Conservation (phyloP, 2,888 invertebrate species). For the Lydus trimaculatus region DNA sequence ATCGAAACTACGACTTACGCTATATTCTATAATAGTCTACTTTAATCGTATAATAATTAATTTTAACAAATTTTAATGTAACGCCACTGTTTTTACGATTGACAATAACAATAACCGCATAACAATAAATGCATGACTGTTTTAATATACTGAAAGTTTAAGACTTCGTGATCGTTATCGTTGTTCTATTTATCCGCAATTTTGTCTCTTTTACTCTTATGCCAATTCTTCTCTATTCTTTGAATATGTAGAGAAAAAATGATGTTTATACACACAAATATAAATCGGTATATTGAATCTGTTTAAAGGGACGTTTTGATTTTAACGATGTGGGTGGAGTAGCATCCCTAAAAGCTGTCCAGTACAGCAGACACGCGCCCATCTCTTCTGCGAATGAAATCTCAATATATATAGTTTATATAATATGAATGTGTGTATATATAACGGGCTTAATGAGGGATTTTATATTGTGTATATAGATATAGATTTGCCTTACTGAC, state of each 20-base stretch:
- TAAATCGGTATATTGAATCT: no score
- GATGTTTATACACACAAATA: no score
- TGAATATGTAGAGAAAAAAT: no score
- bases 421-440: slow-evolving; percentile 23
- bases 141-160: background rate
- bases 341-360: slow-evolving; percentile 51
- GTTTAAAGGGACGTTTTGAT: background rate
- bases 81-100: background rate
- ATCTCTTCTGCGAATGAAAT: slow-evolving; percentile 54
- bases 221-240: no score
- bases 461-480: slow-evolving; percentile 55
- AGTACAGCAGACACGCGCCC: slow-evolving; percentile 53
- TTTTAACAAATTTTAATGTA: background rate
- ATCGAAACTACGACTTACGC: background rate
- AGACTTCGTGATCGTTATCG: background rate
- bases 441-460: slow-evolving; percentile 60
- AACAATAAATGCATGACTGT: background rate
- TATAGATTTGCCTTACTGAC: slow-evolving; percentile 60
- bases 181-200: background rate
- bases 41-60: background rate
- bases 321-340: slow-evolving; percentile 45
- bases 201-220: no score
- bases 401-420: slow-evolving; percentile 32
- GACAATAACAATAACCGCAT: background rate
- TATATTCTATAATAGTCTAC: background rate